Base-by-base conservation (phyloP, 2,888 invertebrate species). In the Hirtodrosophila histrioides region DNA sequence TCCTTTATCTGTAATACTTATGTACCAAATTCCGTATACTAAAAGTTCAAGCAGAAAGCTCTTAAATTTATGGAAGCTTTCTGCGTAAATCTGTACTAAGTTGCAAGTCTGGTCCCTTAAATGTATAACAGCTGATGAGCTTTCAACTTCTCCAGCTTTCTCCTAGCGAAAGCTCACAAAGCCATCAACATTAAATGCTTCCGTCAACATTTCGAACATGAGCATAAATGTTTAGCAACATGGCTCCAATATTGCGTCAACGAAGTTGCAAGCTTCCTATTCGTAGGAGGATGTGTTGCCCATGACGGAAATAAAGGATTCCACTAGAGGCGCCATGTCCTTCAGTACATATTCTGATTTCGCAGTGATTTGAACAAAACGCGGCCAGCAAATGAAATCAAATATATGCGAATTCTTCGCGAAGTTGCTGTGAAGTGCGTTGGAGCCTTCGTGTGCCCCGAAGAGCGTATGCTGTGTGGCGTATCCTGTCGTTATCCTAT, bases 301-400 rank as follows among this genome's bases (percentile, higher is more conserved):
- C 24, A 33, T 62, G 39, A 29, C 40, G 57, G 75, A 83, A 78
- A 78, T 88, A 80, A 88, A 89, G 88, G 81, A 86, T 83, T 76
- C 72, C 75, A 78, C 78, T 78, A 75, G 79, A 88, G 77, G 58
- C 71, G 53, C 67, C 74, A 75, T 78, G 72, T 50, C 67, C 83
- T 85, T 89, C 86, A 89, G 89, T 89, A 56, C 67, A 72, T 55
- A 80, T 87, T 88, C 48, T 83, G 88, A 75, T 78, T 78, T 83
- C 72, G 84, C 77, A 65, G 75, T 81, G 90, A 86, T 88, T 90
- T 84, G 77, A 86, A 86, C 88, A 78, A 54, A 49, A 40, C 62
- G 60, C 60, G 64, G 64, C 62, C 48, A 39, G 43, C 61, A 24
- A 23, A 9, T 45, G 36, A 46, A 75, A 58, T 76, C 45, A 31